Percentiles rank a stretch among this genome's conserved stretches.
Evolutionary conservation across 2,113 vertebrate genomes (phyloP).

Genomic region (Alosa alosa): DNA sequence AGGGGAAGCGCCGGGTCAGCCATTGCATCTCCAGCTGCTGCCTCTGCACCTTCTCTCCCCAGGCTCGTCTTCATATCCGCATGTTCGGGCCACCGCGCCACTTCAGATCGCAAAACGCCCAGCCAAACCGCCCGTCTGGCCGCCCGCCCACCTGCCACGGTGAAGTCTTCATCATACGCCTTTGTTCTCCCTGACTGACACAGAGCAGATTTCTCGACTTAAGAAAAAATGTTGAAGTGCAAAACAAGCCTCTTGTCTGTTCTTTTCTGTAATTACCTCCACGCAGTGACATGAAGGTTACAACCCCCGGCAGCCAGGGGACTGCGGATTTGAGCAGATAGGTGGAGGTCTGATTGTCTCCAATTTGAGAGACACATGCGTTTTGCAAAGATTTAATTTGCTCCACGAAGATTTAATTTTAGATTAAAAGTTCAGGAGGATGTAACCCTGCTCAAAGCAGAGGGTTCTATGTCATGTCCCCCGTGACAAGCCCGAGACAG

Average conservation of each 20-base stretch:
- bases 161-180: not conserved
- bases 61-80: not conserved
- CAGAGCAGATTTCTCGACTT: not conserved
- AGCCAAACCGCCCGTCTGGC: not conserved
- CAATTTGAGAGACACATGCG: constrained; percentile 24
- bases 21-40: not conserved
- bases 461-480: constrained; percentile 10
- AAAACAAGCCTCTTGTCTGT: not conserved
- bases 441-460: constrained; percentile 1
- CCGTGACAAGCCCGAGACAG: not conserved
- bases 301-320: not conserved
- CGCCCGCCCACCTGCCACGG: not conserved
- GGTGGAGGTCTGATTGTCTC: not conserved
- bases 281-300: constrained; percentile 1
- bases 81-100: not conserved
- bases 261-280: constrained; percentile 29
- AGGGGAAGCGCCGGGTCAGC: not conserved
- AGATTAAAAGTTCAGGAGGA: constrained; percentile 40
- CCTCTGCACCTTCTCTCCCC: not conserved
- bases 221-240: not conserved
- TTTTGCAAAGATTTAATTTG: constrained; percentile 37
- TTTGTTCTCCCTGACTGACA: constrained; percentile 11
- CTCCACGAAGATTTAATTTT: constrained; percentile 32
- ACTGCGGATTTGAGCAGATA: constrained; percentile 25
- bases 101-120: not conserved